Conservation (phyloP, 2,797 vertebrate genomes). For the Sebastes hopkinsi region DNA sequence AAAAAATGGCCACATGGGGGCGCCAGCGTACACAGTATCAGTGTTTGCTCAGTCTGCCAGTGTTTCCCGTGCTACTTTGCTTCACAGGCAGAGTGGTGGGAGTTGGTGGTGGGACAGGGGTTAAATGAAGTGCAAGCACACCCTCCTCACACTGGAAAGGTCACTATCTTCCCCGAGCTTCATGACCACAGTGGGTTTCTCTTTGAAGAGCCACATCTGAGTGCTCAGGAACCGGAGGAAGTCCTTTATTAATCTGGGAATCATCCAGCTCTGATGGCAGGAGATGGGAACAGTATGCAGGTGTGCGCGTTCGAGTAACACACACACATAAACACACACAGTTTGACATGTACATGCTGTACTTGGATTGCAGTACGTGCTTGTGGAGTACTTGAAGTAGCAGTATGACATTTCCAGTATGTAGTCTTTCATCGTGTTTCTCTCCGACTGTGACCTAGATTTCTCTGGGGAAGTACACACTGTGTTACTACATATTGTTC, state of each 20-base stretch:
- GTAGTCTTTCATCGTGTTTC: slow-evolving; percentile 43
- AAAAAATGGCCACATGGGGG: slow-evolving; percentile 73
- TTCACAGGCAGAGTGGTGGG: slow-evolving; percentile 13
- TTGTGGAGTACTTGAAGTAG: slow-evolving; percentile 27
- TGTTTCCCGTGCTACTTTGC: slow-evolving; percentile 1
- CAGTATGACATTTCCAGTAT: slow-evolving; percentile 39
- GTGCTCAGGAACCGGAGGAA: slow-evolving; percentile 38
- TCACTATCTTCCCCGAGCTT: slow-evolving; percentile 44
- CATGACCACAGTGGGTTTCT: slow-evolving; percentile 29
- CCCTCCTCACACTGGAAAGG: slow-evolving; percentile 49
- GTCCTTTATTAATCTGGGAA: slow-evolving; percentile 41
- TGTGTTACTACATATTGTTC: slow-evolving; percentile 60
- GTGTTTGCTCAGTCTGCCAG: not conserved
- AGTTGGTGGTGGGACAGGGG: slow-evolving; percentile 36
- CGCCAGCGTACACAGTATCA: slow-evolving; percentile 70
- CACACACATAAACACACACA: not conserved
- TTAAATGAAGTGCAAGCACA: slow-evolving; percentile 57
- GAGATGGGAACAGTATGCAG: slow-evolving; percentile 38
- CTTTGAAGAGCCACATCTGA: slow-evolving; percentile 57
- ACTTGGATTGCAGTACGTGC: slow-evolving; percentile 32
- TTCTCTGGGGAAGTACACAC: slow-evolving; percentile 57
- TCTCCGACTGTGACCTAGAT: slow-evolving; percentile 68
- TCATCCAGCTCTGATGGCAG: slow-evolving; percentile 46
- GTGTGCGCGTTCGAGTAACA: slow-evolving; percentile 30
- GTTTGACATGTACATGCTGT: slow-evolving; percentile 27